phyloP scores from a whole-genome alignment of 1,140 invertebrate genomes.

The Pseudomyrmex sp. region DNA sequence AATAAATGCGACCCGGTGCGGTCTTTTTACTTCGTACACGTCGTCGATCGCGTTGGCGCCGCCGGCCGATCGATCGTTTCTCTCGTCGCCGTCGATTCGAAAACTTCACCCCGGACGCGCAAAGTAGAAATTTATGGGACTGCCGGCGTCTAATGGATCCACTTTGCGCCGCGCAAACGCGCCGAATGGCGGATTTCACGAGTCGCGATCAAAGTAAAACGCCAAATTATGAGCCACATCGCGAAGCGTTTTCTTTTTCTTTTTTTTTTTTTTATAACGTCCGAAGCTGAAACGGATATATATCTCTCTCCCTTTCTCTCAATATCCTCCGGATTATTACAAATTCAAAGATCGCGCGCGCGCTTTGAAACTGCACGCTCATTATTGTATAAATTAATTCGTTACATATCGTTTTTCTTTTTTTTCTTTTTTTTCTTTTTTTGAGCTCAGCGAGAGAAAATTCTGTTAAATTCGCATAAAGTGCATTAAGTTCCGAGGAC shows the following conservation, averaged over 20 bases:
- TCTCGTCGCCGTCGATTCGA: constrained; percentile 44
- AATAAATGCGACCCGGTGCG: constrained; percentile 24
- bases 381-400: no score
- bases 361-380: no score
- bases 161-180: constrained; percentile 41
- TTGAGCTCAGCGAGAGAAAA: constrained; percentile 15
- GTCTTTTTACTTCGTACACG: constrained; percentile 43
- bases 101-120: constrained; percentile 36
- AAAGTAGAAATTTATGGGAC: constrained; percentile 55
- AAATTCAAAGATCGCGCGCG: not conserved
- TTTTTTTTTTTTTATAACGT: not conserved
- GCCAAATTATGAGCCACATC: not conserved
- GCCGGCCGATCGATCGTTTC: constrained; percentile 51
- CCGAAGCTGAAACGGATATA: not conserved
- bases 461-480: not conserved
- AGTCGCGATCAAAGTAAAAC: constrained; percentile 17
- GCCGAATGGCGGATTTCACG: constrained; percentile 22
- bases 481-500: not conserved
- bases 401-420: no score
- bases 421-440: not conserved
- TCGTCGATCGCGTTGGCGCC: constrained; percentile 50
- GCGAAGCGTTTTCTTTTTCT: not conserved
- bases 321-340: no score
- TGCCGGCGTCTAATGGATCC: constrained; percentile 38
- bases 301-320: no score